Conservation (phyloP, 2,888 invertebrate species). For the Idaea biselata region DNA sequence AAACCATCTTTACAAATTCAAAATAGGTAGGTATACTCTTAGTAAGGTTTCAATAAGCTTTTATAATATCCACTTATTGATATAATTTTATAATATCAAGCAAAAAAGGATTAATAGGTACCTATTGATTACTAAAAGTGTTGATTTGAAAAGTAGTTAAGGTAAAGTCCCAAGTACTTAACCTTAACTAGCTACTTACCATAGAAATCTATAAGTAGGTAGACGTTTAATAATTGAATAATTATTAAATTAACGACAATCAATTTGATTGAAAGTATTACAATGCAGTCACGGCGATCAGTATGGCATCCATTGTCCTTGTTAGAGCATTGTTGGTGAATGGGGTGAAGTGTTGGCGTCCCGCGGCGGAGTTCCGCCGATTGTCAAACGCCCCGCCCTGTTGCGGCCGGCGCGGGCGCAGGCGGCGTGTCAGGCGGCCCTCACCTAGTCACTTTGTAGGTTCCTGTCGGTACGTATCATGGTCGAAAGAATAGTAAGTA, state of each 20-base stretch:
- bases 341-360: conserved; percentile 40
- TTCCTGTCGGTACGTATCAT: neutral
- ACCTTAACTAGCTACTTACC: neutral
- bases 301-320: conserved; percentile 27
- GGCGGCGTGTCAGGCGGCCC: neutral
- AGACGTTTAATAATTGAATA: neutral
- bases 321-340: conserved; percentile 30
- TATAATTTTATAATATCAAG: too few relatives aligned
- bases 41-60: too few relatives aligned
- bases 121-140: too few relatives aligned
- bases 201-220: neutral
- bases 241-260: conserved; percentile 33
- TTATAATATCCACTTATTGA: too few relatives aligned
- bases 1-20: too few relatives aligned
- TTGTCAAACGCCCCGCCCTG: conserved; percentile 57
- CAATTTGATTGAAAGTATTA: conserved; percentile 43
- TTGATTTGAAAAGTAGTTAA: neutral
- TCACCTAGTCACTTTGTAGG: neutral
- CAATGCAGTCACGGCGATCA: conserved; percentile 55
- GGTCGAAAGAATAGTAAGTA: too few relatives aligned
- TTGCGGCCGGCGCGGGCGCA: conserved; percentile 10
- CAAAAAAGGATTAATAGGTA: too few relatives aligned
- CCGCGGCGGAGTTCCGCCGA: conserved; percentile 69
- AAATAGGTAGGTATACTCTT: too few relatives aligned
- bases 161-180: neutral